Evolutionary conservation across 2,113 vertebrate genomes (phyloP), one percentile per base, ranked within the genome.

Genomic region (Pao palembangensis): DNA sequence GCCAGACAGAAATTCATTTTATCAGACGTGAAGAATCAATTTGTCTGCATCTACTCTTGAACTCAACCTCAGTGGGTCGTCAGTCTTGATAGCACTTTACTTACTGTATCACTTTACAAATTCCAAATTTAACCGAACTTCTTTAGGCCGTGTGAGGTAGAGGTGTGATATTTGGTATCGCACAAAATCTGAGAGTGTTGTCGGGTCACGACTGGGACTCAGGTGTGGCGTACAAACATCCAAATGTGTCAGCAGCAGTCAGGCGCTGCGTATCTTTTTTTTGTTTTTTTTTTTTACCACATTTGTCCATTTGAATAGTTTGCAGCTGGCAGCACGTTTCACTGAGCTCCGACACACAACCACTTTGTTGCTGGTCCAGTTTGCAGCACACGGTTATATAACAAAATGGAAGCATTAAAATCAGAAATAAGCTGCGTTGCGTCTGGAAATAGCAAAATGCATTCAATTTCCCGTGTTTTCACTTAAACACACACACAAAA

Each of bases 1-100:
- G 49, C 57, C 23, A 58, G 69, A 69, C 52, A 57, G 44, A 47
- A 47, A 16, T 17, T 5, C 8, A 47, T 17, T 17, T 17, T 17
- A 47, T 47, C 14, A 47, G 15, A 47, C 17, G 6, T 13, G 44
- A 47, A 47, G n/a, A 47, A 47, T 47, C 15, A 47, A 15, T 16
- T 43, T 10, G 16, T 13, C 16, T 38, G 19, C 19, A 5, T 28
- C 8, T 16, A 20, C 14, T 16, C n/a, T 28, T 28, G 25, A 28
- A 28, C 13, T 53, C 13, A 28, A n/a, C 48, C 20, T 51, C 41
- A 34, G 42, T 11, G 5, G 21, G 8, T 28, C 25, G 34, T 8
- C 34, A 38, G 8, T 38, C 34, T 38, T 11, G 34, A 38, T 4
- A 38, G 34, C 34, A 38, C 34, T 38, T 38, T 38, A 12, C 8